These are phyloP conservation scores for Hippocampus mohnikei DNA, from an alignment of 2,113 vertebrate genomes.

Conservation along the genomic window DNA sequence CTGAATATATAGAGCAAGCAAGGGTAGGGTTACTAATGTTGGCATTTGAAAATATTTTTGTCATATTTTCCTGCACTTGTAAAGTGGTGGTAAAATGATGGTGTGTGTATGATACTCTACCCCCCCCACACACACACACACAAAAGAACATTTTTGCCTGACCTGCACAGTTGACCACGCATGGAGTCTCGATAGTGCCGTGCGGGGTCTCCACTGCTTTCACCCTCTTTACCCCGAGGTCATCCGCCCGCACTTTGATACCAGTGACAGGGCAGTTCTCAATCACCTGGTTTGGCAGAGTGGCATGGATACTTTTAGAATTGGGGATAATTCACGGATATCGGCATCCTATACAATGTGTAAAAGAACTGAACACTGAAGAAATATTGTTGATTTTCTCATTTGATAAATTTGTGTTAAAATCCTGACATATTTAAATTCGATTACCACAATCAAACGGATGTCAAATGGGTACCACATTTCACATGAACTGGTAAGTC, in stretches of 20 bases:
- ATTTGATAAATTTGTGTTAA: neutral
- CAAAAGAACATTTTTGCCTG: neutral
- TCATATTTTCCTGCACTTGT: too few relatives aligned
- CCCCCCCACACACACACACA: too few relatives aligned
- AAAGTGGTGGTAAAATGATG: too few relatives aligned
- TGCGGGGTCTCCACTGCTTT: slow-evolving; percentile 80
- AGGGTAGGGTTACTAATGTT: neutral
- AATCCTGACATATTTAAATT: too few relatives aligned
- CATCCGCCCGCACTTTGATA: slow-evolving; percentile 78
- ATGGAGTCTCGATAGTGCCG: slow-evolving; percentile 83
- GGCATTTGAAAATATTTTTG: too few relatives aligned
- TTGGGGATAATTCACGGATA: neutral
- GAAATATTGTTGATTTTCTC: neutral
- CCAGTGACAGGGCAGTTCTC: slow-evolving; percentile 93
- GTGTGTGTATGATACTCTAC: too few relatives aligned
- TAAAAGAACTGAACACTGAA: neutral
- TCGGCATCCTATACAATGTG: neutral
- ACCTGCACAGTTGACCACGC: slow-evolving; percentile 96
- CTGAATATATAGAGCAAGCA: neutral
- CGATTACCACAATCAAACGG: too few relatives aligned
- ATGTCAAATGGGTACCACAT: neutral
- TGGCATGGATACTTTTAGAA: neutral
- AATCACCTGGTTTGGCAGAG: slow-evolving; percentile 76
- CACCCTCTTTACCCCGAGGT: slow-evolving; percentile 82
- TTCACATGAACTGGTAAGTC: neutral